phyloP scores from a whole-genome alignment of 2,888 invertebrate species.

The Nasonovia ribisnigri region DNA sequence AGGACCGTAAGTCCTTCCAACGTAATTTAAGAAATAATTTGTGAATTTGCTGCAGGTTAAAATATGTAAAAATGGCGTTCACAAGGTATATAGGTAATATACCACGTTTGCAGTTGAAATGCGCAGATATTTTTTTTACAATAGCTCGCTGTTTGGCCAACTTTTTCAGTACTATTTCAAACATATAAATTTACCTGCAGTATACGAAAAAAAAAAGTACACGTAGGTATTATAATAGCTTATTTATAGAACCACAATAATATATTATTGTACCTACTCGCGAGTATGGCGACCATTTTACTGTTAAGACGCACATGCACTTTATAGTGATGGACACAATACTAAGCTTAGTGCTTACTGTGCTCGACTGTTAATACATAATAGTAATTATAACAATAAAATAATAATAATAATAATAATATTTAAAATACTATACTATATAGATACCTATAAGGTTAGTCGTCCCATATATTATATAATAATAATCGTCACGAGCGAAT shows the following conservation, averaged over 20 bases:
- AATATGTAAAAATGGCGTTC: background rate
- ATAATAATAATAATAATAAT: background rate
- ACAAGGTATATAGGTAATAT: no score
- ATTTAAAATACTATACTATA: background rate
- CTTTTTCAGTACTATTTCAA: background rate
- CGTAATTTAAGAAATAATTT: background rate
- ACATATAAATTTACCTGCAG: no score
- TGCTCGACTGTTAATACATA: background rate
- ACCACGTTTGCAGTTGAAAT: background rate
- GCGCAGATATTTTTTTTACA: background rate
- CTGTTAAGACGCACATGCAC: background rate
- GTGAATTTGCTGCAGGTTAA: background rate
- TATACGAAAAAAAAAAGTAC: background rate
- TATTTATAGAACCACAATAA: background rate
- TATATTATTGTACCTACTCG: background rate
- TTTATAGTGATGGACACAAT: background rate
- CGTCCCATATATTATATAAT: background rate
- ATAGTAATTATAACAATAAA: background rate
- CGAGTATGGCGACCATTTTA: background rate
- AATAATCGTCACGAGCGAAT: conserved; percentile 11
- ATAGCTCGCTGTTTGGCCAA: background rate
- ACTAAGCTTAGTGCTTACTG: background rate
- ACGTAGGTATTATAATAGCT: background rate
- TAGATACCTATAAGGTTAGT: background rate
- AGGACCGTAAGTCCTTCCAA: background rate